Evolutionary conservation across 2,113 vertebrate species (phyloP), one percentile per base, ranked within the genome.

Genomic region (Cavia aperea): DNA sequence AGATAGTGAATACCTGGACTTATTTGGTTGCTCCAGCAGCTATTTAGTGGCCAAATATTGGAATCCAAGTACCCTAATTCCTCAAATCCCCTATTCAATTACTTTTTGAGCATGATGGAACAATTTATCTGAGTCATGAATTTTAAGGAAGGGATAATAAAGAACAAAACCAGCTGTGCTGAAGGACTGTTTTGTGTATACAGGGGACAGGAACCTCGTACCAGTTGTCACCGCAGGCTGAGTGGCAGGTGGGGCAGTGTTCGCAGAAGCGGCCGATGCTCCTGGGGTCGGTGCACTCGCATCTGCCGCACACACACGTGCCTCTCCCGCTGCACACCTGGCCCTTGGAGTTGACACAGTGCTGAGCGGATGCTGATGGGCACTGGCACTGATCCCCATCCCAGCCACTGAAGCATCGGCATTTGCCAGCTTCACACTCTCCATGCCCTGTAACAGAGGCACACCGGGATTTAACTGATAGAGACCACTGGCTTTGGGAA

Each of bases 331-430:
- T 98, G 97, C 99, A 99, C 89, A 99, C 93, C 75, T 97, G 98
- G 81, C 98, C 98, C 56, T 98, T 97, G 4, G 98, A 87, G 31
- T 98, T 98, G 92, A 98, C 95, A 94, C 99, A 99, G 93, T 97
- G 97, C 68, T 98, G 98, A 84, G 96, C 95, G 88, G 98, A 98
- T 51, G 97, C 94, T 49, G 97, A 62, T 0, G 98, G 97, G 96
- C 99, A 99, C 81, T 98, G 96, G 26, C 99, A 99, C 90, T 96
- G 98, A 51, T 99, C 98, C 16, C 99, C 99, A 92, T 98, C 98
- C 99, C 99, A 99, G 94, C 98, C 98, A 21, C 95, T 94, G 82
- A 98, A 97, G 88, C 99, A 99, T 92, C 94, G 98, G 93, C 99
- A 99, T 91, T 98, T 97, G 23, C 98, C 98, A 8, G 94, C 97